These are phyloP conservation scores for Xanthorhoe designata DNA, from an alignment of 2,888 invertebrate genomes.

Conservation along the genomic window DNA sequence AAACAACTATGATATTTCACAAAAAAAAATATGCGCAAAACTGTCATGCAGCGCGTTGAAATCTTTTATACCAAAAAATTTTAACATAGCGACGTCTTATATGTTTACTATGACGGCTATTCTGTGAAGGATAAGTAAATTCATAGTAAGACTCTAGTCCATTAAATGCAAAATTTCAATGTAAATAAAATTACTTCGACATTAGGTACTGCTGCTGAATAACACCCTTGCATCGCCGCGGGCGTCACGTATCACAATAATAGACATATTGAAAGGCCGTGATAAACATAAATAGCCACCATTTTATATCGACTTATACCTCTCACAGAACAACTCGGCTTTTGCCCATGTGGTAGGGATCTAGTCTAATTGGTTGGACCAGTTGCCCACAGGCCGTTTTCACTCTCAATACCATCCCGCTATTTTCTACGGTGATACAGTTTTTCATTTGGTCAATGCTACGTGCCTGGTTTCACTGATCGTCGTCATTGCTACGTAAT, in stretches of 20 bases:
- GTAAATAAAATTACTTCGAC: slow-evolving; percentile 64
- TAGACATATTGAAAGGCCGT: slow-evolving; percentile 65
- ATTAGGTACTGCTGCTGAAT: slow-evolving; percentile 52
- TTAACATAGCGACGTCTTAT: too few species aligned
- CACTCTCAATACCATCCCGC: slow-evolving; percentile 79
- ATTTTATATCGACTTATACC: slow-evolving; percentile 42
- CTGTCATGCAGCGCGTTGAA: slow-evolving; percentile 21
- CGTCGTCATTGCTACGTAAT: slow-evolving; percentile 45
- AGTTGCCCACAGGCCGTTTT: slow-evolving; percentile 66
- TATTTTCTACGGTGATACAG: slow-evolving; percentile 77
- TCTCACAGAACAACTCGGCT: slow-evolving; percentile 1
- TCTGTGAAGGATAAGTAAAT: not conserved
- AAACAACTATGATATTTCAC: too few species aligned
- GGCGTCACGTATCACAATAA: slow-evolving; percentile 65
- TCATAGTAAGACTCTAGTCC: slow-evolving; percentile 10
- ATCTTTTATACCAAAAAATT: slow-evolving; percentile 19
- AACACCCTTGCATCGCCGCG: slow-evolving; percentile 60
- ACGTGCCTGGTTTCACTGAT: slow-evolving; percentile 70
- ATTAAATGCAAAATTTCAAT: slow-evolving; percentile 53
- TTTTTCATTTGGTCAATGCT: slow-evolving; percentile 70
- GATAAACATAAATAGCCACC: slow-evolving; percentile 58
- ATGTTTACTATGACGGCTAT: too few species aligned
- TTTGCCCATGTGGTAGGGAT: slow-evolving; percentile 44
- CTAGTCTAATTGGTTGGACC: slow-evolving; percentile 55
- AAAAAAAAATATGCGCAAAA: not conserved